Conservation (phyloP, 1,140 invertebrate species). For the Sycophila sp. region DNA sequence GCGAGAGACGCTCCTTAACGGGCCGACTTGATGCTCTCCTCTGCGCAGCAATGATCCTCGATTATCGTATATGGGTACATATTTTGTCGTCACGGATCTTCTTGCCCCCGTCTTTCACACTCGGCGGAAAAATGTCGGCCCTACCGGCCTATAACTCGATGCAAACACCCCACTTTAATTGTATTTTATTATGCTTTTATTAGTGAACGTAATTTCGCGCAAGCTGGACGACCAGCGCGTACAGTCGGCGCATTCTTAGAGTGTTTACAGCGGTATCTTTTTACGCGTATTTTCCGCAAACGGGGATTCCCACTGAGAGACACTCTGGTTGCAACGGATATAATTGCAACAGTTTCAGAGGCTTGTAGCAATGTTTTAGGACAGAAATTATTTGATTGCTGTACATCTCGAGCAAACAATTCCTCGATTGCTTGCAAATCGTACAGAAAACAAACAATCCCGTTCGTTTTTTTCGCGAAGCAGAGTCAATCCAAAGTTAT, state of each 20-base stretch:
- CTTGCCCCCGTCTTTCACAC: constrained; percentile 24
- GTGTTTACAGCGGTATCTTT: too few relatives aligned
- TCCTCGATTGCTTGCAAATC: not conserved
- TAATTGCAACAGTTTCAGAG: too few relatives aligned
- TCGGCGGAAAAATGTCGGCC: constrained; percentile 6
- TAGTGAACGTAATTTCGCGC: constrained; percentile 32
- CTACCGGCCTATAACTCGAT: constrained; percentile 24
- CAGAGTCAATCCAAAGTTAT: constrained; percentile 19
- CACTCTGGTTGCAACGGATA: not conserved
- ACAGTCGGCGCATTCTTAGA: not conserved
- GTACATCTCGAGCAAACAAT: not conserved
- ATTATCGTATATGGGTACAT: constrained; percentile 38
- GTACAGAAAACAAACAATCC: not conserved
- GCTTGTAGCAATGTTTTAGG: not conserved
- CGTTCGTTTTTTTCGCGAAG: not conserved
- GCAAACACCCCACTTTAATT: constrained; percentile 38
- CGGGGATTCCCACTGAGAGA: not conserved
- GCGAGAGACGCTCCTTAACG: constrained; percentile 13
- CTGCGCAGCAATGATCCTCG: constrained; percentile 11
- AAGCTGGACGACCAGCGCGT: not conserved
- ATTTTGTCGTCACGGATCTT: constrained; percentile 11
- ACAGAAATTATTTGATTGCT: not conserved
- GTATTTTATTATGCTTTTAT: constrained; percentile 36
- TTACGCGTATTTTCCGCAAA: constrained; percentile 1
- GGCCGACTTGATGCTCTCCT: not conserved